phyloP scores from a whole-genome alignment of 2,888 invertebrate genomes.

The Aphodius sticticus region DNA sequence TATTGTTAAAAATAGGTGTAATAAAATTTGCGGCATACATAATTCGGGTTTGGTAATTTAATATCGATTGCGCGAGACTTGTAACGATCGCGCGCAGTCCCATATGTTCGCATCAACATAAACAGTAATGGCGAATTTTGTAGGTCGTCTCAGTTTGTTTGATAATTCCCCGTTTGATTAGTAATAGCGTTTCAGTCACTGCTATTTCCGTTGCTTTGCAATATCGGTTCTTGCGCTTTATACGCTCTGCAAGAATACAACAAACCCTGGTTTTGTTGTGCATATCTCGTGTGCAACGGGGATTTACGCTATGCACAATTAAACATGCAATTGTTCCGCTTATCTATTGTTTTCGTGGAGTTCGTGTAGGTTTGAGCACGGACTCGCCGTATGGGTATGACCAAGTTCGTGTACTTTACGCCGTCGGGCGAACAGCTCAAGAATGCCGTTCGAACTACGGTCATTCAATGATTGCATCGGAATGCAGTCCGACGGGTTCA shows the following conservation, averaged over 20 bases:
- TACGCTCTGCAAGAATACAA: too few relatives aligned
- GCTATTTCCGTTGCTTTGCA: too few relatives aligned
- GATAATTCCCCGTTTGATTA: background rate
- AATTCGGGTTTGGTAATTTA: background rate
- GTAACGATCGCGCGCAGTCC: background rate
- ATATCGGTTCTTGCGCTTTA: too few relatives aligned
- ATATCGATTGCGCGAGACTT: background rate
- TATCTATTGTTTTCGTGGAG: background rate
- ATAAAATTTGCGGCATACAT: background rate
- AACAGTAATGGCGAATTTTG: background rate
- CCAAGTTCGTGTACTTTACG: slow-evolving; percentile 4
- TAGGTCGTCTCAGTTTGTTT: too few relatives aligned
- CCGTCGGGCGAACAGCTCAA: slow-evolving; percentile 5
- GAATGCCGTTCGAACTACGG: slow-evolving; percentile 54
- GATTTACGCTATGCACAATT: too few relatives aligned
- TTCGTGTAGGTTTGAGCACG: background rate
- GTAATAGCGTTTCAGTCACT: slow-evolving; percentile 7
- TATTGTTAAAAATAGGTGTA: too few relatives aligned
- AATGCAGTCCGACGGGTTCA: slow-evolving; percentile 60
- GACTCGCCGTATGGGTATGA: background rate
- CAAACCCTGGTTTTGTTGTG: too few relatives aligned
- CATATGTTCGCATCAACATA: background rate
- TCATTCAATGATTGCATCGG: slow-evolving; percentile 62
- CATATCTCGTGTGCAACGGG: too few relatives aligned
- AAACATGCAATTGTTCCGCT: too few relatives aligned